These are phyloP conservation scores for Lophochroa leadbeateri DNA, from an alignment of 2,113 vertebrate species.

Conservation along the genomic window DNA sequence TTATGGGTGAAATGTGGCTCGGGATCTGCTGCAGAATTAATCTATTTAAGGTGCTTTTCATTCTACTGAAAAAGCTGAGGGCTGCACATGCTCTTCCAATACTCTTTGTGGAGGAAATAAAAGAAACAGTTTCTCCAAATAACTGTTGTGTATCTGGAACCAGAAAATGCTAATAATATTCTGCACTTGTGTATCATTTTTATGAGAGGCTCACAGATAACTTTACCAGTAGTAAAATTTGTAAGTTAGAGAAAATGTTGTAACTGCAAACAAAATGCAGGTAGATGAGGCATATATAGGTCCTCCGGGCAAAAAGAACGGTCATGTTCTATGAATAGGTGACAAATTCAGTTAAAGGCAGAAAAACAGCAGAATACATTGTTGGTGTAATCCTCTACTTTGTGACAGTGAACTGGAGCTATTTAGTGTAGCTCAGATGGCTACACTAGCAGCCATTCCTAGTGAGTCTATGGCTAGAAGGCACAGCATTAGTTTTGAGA, in stretches of 20 bases:
- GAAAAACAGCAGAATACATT: neutral
- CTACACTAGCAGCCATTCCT: neutral
- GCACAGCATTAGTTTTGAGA: neutral
- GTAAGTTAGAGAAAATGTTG: neutral
- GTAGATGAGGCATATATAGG: neutral
- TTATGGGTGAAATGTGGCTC: neutral
- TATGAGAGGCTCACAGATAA: neutral
- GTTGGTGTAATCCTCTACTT: neutral
- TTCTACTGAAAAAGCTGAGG: neutral
- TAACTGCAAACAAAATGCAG: neutral
- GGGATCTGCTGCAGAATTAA: neutral
- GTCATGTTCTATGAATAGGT: neutral
- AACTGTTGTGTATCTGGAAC: neutral
- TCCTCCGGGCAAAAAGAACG: neutral
- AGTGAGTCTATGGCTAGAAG: neutral
- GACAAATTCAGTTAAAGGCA: neutral
- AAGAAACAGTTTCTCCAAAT: neutral
- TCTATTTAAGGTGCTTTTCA: neutral
- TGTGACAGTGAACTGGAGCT: neutral
- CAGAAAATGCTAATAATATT: neutral
- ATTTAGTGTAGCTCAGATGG: neutral
- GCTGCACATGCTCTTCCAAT: rapidly evolving
- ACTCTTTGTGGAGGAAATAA: neutral
- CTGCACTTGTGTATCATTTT: neutral
- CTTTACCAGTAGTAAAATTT: neutral